These are phyloP conservation scores for Phalacrocorax brasilianus DNA, from an alignment of 2,113 vertebrate species.

Conservation along the genomic window DNA sequence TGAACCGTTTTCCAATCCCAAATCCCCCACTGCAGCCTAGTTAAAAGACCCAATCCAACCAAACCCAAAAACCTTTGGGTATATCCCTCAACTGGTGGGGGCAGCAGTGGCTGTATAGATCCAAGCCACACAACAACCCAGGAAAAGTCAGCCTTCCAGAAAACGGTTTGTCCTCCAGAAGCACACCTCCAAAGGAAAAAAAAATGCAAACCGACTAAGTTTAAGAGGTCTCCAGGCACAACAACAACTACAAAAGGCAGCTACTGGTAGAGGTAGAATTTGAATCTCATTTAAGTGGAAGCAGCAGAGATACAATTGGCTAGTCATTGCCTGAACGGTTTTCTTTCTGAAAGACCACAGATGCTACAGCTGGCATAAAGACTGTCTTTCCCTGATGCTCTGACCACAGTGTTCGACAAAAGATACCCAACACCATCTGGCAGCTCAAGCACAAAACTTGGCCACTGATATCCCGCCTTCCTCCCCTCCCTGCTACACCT, in stretches of 20 bases:
- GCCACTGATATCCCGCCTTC: not conserved
- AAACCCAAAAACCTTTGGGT: not conserved
- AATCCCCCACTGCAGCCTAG: not conserved
- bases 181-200: not conserved
- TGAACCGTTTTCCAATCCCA: not conserved
- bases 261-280: not conserved
- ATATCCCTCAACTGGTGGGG: not conserved
- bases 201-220: not conserved
- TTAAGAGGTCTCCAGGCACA: not conserved
- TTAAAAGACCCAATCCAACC: not conserved
- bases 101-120: not conserved
- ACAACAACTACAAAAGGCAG: not conserved
- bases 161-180: not conserved
- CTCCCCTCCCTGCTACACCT: not conserved
- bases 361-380: not conserved
- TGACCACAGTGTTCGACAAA: not conserved
- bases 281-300: not conserved
- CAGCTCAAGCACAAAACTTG: not conserved
- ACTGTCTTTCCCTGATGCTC: not conserved
- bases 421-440: not conserved
- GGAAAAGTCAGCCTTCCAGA: not conserved
- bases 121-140: not conserved
- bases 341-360: not conserved
- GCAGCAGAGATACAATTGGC: not conserved
- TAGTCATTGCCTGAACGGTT: not conserved